Evolutionary conservation across 2,797 vertebrate species (phyloP), one percentile per base, ranked within the genome.

Genomic region (Anguilla obscura): DNA sequence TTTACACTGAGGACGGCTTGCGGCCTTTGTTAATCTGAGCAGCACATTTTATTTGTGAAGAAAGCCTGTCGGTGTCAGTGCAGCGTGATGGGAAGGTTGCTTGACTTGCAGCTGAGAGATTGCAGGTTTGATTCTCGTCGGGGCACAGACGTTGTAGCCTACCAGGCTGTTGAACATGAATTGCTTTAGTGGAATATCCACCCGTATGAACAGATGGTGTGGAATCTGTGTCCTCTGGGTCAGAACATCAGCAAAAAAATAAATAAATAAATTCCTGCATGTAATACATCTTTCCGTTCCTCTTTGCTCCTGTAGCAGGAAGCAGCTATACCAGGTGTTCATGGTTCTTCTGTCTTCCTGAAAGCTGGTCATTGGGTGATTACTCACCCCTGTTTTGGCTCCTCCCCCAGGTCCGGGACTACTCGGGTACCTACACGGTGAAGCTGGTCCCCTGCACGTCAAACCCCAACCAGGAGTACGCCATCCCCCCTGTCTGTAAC

Each of bases 391-490:
- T 79, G 87, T 0, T 83, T 21, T 10, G 60, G 40, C 76, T 84
- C 52, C 85, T 54, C 45, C 0, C 71, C 0, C 90, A 99, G 98
- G 96, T 99, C n/a, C 96, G 98, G 58, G 98, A 99, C 94, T 99
- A 99, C 90, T 98, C 98, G 0, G 98, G 98, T n/a, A 96, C 93
- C 0, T 99, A 98, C 91, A 97, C 94, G 0, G 95, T 99, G 86
- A 98, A 97, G 91, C 93, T 99, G 92, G 94, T 98, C 86, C 96
- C 98, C 1, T 99, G 98, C 79, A 96, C 96, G 3, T 93, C 97
- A 0, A 91, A 95, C 3, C 93, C 96, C 0, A 96, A 94, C 48
- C 95, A 97, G 87, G 97, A 97, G 76, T 98, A 97, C 93, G 95
- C 90, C 10, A 88, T 97, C 10, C 98, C 97, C 0, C 94, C 97